Conservation (phyloP, 2,888 invertebrate genomes). For the Catocala fraxini region DNA sequence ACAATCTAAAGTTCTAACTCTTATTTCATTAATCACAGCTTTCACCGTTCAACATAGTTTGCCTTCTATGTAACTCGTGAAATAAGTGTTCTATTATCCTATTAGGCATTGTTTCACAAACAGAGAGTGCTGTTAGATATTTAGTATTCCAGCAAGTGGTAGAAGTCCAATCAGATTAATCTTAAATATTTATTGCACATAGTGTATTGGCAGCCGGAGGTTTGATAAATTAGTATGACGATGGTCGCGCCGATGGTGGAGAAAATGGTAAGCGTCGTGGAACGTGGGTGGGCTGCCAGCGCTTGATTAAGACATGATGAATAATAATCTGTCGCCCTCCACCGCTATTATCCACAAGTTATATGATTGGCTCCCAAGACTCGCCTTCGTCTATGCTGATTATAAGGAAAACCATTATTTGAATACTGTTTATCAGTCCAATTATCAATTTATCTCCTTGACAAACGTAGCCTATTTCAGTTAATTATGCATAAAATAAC, state of each 20-base stretch:
- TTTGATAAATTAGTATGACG: constrained; percentile 84
- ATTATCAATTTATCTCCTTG: no score
- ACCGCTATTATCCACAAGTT: constrained; percentile 30
- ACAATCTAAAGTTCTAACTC: no score
- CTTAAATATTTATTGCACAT: constrained; percentile 87
- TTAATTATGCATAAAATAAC: no score
- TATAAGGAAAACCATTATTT: constrained; percentile 23
- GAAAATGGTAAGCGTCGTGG: constrained; percentile 76
- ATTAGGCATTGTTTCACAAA: constrained; percentile 21
- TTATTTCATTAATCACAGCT: no score
- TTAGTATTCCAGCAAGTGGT: constrained; percentile 82
- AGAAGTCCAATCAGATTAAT: constrained; percentile 82
- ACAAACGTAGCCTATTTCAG: no score
- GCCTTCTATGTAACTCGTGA: no score
- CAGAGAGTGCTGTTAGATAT: constrained; percentile 52
- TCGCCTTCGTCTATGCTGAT: constrained; percentile 30
- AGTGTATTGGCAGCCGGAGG: constrained; percentile 77
- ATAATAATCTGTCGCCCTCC: constrained; percentile 71
- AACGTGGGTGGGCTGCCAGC: constrained; percentile 82
- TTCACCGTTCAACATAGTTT: no score
- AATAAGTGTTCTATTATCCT: no score
- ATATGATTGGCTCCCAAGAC: not conserved
- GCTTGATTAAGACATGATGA: constrained; percentile 82
- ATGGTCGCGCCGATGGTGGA: constrained; percentile 82
- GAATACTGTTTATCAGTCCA: not conserved